Conservation (phyloP, 1,140 invertebrate genomes). For the Drosophila busckii region DNA sequence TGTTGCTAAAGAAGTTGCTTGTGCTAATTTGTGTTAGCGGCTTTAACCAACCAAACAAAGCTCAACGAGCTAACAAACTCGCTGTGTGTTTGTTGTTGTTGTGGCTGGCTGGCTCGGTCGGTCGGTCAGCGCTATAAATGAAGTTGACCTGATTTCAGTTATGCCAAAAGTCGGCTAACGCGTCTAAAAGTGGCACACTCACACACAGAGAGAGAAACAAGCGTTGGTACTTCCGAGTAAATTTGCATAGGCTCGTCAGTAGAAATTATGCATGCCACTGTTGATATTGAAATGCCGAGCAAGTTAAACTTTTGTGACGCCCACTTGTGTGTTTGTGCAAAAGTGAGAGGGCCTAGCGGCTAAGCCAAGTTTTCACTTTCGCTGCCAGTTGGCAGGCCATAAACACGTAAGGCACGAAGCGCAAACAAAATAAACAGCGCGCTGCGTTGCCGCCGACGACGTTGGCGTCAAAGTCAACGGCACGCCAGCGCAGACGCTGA, state of each 20-base stretch:
- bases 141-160: constrained; percentile 64
- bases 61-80: constrained; percentile 15
- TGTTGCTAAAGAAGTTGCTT: constrained; percentile 68
- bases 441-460: neutral
- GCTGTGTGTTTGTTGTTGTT: constrained; percentile 22
- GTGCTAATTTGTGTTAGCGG: constrained; percentile 73
- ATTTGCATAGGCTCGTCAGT: constrained; percentile 62
- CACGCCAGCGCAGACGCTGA: constrained; percentile 11
- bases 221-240: constrained; percentile 47
- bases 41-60: constrained; percentile 58
- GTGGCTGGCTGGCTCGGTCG: constrained; percentile 24
- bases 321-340: constrained; percentile 33
- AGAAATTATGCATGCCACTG: constrained; percentile 69
- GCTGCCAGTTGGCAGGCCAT: constrained; percentile 54
- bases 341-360: constrained; percentile 3
- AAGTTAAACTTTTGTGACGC: constrained; percentile 39
- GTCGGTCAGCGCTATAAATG: constrained; percentile 70
- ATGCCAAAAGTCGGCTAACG: constrained; percentile 16
- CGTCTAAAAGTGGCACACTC: constrained; percentile 38
- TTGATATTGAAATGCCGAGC: constrained; percentile 70
- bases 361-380: constrained; percentile 53
- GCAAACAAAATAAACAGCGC: constrained; percentile 52
- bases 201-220: constrained; percentile 13
- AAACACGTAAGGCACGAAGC: constrained; percentile 63
- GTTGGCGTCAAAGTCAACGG: constrained; percentile 10